Evolutionary conservation across 2,113 vertebrate species (phyloP), one percentile per base, ranked within the genome.

Genomic region (Oophaga pumilio): DNA sequence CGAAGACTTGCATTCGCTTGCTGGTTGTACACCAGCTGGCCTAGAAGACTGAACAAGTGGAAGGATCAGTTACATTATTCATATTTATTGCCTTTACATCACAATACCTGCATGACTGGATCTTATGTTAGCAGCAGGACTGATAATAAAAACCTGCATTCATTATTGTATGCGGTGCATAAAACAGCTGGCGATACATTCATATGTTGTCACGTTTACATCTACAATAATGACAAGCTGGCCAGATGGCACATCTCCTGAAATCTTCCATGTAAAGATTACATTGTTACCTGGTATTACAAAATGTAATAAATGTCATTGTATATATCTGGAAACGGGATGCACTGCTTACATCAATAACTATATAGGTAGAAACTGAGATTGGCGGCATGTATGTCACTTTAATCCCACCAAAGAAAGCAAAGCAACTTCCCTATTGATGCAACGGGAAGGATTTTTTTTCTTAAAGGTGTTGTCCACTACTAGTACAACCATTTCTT

Each of bases 161-260:
- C 8, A 53, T 84, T 71, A 53, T 83, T 69, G 28, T 28, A 57
- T 59, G 24, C 20, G 68, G 24, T 73, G 24, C 50, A 57, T 57
- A 18, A 73, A 84, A 43, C 82, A 57, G 82, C 68, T 84, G 82
- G 68, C 11, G 73, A 26, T 49, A 82, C 28, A 56, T 73, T 71
- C 49, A 73, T 84, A 17, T 24, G 6, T 73, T 57, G 66, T 73
- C 68, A 73, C 24, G 26, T 84, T 84, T 84, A 73, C 66, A 73
- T 71, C 82, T 69, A 20, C 66, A 56, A 71, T 28, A 56, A 73
- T 84, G 80, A 64, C 80, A 73, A 17, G 82, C 64, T 6, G 49
- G 52, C 50, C 82, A 84, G 82, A 84, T 84, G 82, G 82, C 66
- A 17, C 17, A 62, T 84, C 49, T 26, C 57, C 28, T 18, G 13